Percentiles rank a stretch among this genome's conserved stretches.
Evolutionary conservation across 2,113 vertebrate genomes (phyloP).

Genomic region (Chlorodrepanis virens): DNA sequence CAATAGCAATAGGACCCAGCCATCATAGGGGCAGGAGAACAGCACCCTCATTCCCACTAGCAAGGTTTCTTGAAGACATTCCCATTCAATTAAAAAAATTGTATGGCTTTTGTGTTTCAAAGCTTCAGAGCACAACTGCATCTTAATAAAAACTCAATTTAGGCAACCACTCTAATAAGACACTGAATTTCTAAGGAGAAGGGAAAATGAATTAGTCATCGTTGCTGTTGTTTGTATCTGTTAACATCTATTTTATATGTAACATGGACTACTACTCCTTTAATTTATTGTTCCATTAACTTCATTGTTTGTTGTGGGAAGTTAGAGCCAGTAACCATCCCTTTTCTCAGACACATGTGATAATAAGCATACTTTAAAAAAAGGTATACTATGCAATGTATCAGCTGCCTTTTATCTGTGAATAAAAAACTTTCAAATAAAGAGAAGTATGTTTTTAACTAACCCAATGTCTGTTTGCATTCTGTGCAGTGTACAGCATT

Average conservation of each 20-base stretch:
- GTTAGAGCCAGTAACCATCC: conserved; percentile 12
- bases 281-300: conserved; percentile 59
- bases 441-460: conserved; percentile 39
- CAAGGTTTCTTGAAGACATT: background rate
- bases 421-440: conserved; percentile 30
- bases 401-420: background rate
- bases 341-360: conserved; percentile 3
- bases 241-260: conserved; percentile 20
- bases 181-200: background rate
- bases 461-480: background rate
- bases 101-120: background rate
- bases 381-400: conserved; percentile 5
- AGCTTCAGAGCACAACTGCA: background rate
- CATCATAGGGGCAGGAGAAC: background rate
- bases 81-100: background rate
- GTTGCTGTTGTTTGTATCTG: background rate
- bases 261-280: background rate
- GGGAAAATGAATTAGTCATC: background rate
- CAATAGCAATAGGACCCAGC: background rate
- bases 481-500: background rate
- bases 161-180: background rate
- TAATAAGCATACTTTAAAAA: background rate
- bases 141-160: background rate
- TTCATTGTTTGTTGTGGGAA: conserved; percentile 23
- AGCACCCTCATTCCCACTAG: background rate